Base-by-base conservation (phyloP, 2,888 invertebrate species). In the Plagodis pulveraria region DNA sequence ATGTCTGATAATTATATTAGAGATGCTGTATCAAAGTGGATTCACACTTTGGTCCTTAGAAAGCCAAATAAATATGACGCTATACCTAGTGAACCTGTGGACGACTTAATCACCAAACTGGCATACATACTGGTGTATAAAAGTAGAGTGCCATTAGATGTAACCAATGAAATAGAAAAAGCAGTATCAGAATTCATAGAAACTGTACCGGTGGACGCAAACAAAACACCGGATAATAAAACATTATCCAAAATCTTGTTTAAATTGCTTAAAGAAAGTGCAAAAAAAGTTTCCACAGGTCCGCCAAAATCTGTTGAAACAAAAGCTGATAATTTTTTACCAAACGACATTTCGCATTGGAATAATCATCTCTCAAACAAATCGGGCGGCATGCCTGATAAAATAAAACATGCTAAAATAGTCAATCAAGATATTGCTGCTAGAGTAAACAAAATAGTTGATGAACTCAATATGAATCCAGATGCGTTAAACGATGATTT, bases 21-120 rank as follows among this genome's bases (percentile, higher is more conserved):
- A 52, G 11, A 12, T 4, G 48, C 52, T 42, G 57, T 62, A 7
- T 12, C 36, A 5, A n/a, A 53, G 36, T 62, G 61, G 58, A 22
- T 47, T 5, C 54, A 56, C 35, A 32, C 36, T 50, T 10, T 40
- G 8, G 40, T 40, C 10, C 40, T 40, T 9, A 40, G 10, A 40
- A 10, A 40, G 8, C 5, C 10, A 9, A 10, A 10, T 40, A 40
- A 8, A 38, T n/a, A 49, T 6, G 33, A 56, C 8, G 50, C 58
- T 43, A 56, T 50, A 38, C 10, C 44, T 11, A 36, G 6, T 36
- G 41, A 36, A 44, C 59, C 56, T 33, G 36, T 55, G 33, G 43
- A 43, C 11, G 33, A 62, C 0, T 52, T 65, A 43, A 32, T 35
- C 8, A 36, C 35, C 12, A 38, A 41, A 42, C 40, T 58, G 42